Conservation (phyloP, 2,797 vertebrate species). For the Liparis tanakae region DNA sequence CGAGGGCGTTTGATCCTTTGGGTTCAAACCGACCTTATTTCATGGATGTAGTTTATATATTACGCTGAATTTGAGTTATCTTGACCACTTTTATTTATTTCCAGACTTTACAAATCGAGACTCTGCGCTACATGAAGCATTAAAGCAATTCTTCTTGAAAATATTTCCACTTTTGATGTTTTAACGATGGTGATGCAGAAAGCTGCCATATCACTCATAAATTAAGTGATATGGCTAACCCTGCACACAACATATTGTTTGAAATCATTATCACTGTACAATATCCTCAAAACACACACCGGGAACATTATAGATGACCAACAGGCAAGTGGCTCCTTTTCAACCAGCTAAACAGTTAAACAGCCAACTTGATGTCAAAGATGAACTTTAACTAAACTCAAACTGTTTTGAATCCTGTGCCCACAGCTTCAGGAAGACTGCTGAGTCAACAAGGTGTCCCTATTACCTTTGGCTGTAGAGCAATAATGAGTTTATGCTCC, state of each 20-base stretch:
- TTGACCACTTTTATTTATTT: neutral
- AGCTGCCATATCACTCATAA: neutral
- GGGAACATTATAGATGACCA: neutral
- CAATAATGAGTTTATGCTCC: conserved; percentile 71
- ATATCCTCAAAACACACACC: neutral
- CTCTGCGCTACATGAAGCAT: neutral
- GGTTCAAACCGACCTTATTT: conserved; percentile 11
- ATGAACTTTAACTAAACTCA: neutral
- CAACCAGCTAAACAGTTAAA: neutral
- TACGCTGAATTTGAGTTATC: neutral
- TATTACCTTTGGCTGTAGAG: conserved; percentile 59
- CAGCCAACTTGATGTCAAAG: neutral
- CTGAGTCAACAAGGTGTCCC: conserved; percentile 30
- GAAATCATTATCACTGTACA: neutral
- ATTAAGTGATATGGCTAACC: neutral
- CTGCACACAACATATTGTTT: neutral
- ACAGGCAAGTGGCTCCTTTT: neutral
- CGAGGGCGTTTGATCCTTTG: conserved; percentile 14
- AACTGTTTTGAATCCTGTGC: neutral
- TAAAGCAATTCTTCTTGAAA: neutral
- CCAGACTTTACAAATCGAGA: neutral
- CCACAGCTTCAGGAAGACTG: neutral
- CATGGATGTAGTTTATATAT: neutral
- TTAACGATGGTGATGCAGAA: neutral
- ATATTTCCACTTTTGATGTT: neutral